These are phyloP conservation scores for Eulithis prunata DNA, from an alignment of 2,888 invertebrate species.

Conservation along the genomic window DNA sequence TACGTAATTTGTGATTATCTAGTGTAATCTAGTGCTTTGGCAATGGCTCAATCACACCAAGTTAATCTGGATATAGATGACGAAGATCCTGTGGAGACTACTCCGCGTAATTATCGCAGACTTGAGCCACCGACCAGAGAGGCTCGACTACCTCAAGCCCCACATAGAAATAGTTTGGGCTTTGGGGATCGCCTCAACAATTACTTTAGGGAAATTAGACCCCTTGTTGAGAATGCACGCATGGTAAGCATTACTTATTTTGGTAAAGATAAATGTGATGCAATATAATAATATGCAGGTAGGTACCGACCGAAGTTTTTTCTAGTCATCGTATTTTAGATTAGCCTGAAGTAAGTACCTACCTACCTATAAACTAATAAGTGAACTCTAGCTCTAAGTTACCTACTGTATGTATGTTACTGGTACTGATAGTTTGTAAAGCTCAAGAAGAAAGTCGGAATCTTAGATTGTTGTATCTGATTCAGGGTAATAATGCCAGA, in stretches of 20 bases:
- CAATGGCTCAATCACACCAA: constrained; percentile 75
- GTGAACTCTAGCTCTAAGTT: no score
- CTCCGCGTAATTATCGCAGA: constrained; percentile 64
- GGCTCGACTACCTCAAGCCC: constrained; percentile 55
- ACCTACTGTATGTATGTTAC: no score
- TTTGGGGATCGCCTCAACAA: constrained; percentile 75
- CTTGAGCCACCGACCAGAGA: constrained; percentile 53
- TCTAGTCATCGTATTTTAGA: constrained; percentile 28
- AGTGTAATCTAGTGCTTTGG: constrained; percentile 20
- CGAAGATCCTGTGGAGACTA: constrained; percentile 60
- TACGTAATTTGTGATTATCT: constrained; percentile 9
- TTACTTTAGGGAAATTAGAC: constrained; percentile 86
- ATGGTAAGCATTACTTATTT: constrained; percentile 62
- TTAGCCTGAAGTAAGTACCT: not conserved
- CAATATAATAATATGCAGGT: constrained; percentile 26
- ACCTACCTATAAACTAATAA: not conserved
- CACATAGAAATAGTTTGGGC: constrained; percentile 60
- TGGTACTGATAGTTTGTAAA: no score
- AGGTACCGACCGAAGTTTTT: constrained; percentile 3
- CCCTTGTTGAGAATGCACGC: constrained; percentile 86
- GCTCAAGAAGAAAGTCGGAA: no score
- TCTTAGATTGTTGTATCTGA: not conserved
- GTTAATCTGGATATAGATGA: constrained; percentile 75
- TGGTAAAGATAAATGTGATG: constrained; percentile 36
- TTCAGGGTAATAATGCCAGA: constrained; percentile 75